These are phyloP conservation scores for Nyctibius bracteatus DNA, from an alignment of 2,113 vertebrate species.

Conservation along the genomic window DNA sequence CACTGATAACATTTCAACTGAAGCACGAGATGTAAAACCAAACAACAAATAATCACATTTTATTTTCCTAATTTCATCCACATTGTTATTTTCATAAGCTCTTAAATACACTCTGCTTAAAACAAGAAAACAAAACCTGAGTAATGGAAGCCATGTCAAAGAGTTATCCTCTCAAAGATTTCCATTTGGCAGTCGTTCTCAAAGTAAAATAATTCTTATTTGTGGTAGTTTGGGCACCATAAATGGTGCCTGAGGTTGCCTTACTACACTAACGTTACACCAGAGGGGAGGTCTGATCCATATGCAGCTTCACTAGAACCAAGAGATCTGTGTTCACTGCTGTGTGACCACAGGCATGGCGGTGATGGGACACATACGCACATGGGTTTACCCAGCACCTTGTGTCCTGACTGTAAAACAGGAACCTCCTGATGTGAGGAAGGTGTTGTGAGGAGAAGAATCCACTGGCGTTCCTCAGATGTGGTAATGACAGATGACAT, in stretches of 20 bases:
- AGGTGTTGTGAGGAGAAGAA: background rate
- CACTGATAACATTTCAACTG: background rate
- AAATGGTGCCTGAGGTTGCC: background rate
- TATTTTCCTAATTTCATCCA: background rate
- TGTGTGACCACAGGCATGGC: accelerated
- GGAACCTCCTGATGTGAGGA: background rate
- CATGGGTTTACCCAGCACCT: background rate
- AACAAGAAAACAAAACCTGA: background rate
- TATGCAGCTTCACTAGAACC: background rate
- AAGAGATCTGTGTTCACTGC: background rate
- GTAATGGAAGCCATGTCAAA: background rate
- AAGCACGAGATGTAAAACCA: background rate
- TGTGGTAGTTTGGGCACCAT: background rate
- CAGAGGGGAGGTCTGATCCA: background rate
- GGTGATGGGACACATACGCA: accelerated
- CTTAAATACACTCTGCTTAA: background rate
- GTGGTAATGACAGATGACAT: background rate
- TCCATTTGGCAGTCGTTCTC: background rate
- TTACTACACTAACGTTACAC: background rate
- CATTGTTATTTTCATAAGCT: background rate
- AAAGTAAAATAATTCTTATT: background rate
- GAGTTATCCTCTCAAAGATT: background rate
- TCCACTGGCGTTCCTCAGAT: background rate
- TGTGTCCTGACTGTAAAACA: background rate
- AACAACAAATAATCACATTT: background rate